These are phyloP conservation scores for Austrolebias charrua DNA, from an alignment of 2,797 vertebrate species.

Conservation along the genomic window DNA sequence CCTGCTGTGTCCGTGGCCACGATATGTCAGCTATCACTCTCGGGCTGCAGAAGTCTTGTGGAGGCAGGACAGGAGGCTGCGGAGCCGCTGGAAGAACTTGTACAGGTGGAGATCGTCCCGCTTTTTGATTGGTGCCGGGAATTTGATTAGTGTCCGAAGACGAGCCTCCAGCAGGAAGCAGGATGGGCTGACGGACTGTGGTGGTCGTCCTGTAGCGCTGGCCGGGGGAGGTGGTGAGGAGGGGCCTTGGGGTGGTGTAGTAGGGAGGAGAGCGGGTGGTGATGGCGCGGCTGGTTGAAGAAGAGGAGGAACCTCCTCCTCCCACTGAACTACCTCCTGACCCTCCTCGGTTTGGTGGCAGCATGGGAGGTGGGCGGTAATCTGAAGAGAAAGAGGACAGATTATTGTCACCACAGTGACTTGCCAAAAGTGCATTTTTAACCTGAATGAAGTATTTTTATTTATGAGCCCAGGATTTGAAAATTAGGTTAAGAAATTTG, in stretches of 20 bases:
- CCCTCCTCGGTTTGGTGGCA: slow-evolving; percentile 64
- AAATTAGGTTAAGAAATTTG: too few species aligned
- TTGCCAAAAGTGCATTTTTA: too few species aligned
- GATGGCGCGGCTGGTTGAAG: slow-evolving; percentile 71
- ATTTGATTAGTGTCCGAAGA: slow-evolving; percentile 76
- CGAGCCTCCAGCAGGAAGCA: slow-evolving; percentile 65
- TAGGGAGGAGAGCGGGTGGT: slow-evolving; percentile 80
- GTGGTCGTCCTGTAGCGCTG: slow-evolving; percentile 88
- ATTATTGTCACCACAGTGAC: slow-evolving; percentile 14
- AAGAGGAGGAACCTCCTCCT: slow-evolving; percentile 68
- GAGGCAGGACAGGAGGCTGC: slow-evolving; percentile 82
- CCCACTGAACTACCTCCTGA: slow-evolving; percentile 39
- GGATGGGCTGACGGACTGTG: slow-evolving; percentile 61
- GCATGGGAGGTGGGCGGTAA: slow-evolving; percentile 67
- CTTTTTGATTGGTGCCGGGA: slow-evolving; percentile 71
- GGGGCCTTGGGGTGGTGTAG: slow-evolving; percentile 72
- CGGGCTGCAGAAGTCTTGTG: slow-evolving; percentile 88
- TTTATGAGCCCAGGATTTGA: slow-evolving; percentile 1
- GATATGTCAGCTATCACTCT: slow-evolving; percentile 87
- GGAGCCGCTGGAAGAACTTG: slow-evolving; percentile 71
- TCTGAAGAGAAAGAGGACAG: slow-evolving; percentile 47
- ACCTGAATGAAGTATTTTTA: background rate
- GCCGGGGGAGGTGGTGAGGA: slow-evolving; percentile 83
- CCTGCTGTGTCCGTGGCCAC: slow-evolving; percentile 94
- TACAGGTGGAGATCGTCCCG: slow-evolving; percentile 55